Conservation (phyloP, 2,113 vertebrate species). For the Ptilorrhoa leucosticta region DNA sequence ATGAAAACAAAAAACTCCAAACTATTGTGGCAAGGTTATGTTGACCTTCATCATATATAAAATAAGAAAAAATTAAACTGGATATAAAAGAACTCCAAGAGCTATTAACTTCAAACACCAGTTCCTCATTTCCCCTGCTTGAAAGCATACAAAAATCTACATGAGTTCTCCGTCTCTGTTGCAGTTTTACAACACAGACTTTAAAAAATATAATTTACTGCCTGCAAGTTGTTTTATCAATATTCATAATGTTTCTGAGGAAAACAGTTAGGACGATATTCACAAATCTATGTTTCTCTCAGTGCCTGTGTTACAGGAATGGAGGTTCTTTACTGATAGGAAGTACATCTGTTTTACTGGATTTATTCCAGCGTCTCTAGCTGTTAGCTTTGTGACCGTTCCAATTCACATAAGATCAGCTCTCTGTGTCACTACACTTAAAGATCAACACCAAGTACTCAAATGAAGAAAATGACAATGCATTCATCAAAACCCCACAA, state of each 20-base stretch:
- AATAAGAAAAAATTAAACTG: neutral
- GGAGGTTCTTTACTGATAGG: neutral
- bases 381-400: neutral
- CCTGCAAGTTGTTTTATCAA: neutral
- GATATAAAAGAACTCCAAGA: neutral
- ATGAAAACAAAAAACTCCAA: neutral
- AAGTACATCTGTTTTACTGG: constrained; percentile 21
- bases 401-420: neutral
- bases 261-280: neutral
- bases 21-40: neutral
- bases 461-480: neutral
- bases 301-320: neutral
- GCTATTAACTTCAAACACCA: neutral
- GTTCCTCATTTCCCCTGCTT: neutral
- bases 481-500: neutral
- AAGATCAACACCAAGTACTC: neutral
- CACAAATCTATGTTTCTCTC: neutral
- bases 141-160: neutral
- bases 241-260: neutral
- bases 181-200: neutral
- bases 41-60: neutral
- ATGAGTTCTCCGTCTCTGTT: neutral
- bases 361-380: neutral
- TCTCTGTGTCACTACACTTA: neutral
- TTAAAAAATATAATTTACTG: neutral